phyloP scores from a whole-genome alignment of 2,113 vertebrate species.

The Pitta sordida region DNA sequence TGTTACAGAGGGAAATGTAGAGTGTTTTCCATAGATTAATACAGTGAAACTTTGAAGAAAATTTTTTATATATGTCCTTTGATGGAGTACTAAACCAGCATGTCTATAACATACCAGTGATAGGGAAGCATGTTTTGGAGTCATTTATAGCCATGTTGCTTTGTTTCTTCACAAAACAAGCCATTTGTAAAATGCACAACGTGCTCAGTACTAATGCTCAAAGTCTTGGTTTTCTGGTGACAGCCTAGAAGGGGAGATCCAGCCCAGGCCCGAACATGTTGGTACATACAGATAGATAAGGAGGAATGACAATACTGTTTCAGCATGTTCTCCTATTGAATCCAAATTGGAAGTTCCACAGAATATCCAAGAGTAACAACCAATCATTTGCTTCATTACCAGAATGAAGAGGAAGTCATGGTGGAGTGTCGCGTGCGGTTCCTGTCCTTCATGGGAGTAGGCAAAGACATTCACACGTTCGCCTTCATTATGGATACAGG shows the following conservation, averaged over 20 bases:
- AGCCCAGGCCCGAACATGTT: background rate
- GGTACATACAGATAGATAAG: too few species aligned
- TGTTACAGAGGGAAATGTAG: background rate
- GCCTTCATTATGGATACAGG: conserved; percentile 98
- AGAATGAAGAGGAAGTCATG: conserved; percentile 89
- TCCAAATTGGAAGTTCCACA: background rate
- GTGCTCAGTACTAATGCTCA: background rate
- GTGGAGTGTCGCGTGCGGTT: conserved; percentile 97
- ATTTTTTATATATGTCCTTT: background rate
- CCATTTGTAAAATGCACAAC: background rate
- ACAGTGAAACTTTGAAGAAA: background rate
- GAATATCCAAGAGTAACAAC: background rate
- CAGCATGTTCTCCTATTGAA: background rate
- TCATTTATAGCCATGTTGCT: background rate
- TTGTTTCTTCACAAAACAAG: background rate
- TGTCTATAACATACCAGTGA: background rate
- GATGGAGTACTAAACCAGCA: background rate
- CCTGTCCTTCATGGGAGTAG: conserved; percentile 97
- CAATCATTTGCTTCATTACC: background rate
- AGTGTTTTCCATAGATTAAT: background rate
- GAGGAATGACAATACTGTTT: background rate
- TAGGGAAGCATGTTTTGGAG: background rate
- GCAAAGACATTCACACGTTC: conserved; percentile 90
- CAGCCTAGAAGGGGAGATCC: background rate
- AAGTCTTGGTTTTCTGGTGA: background rate